Conservation (phyloP, 2,888 invertebrate genomes). For the Chrysodeixis includens region DNA sequence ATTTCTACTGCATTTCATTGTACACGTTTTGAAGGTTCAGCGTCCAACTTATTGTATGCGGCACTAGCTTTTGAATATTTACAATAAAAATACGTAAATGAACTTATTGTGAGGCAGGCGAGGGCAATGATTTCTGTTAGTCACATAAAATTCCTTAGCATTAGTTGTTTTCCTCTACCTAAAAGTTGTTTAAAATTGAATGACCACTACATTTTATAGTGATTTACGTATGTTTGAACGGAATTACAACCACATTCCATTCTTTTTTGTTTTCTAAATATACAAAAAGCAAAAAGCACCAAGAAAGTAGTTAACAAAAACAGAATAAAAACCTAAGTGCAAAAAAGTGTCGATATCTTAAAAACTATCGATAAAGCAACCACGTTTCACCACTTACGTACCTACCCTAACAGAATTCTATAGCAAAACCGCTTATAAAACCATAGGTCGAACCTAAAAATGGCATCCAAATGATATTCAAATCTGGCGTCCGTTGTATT, state of each 20-base stretch:
- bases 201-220: too few species aligned
- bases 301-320: not conserved
- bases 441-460: slow-evolving; percentile 32
- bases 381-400: slow-evolving; percentile 14
- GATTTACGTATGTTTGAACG: too few species aligned
- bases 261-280: too few species aligned
- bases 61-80: slow-evolving; percentile 34
- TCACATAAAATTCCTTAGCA: not conserved
- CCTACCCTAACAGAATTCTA: slow-evolving; percentile 4
- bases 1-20: slow-evolving; percentile 57
- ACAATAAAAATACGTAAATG: slow-evolving; percentile 38
- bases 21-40: slow-evolving; percentile 68
- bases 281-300: too few species aligned
- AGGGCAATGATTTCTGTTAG: slow-evolving; percentile 5
- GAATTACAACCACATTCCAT: too few species aligned
- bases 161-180: not conserved
- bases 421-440: slow-evolving; percentile 26
- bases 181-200: too few species aligned
- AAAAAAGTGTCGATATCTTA: not conserved
- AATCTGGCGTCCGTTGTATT: slow-evolving; percentile 68
- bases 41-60: slow-evolving; percentile 69
- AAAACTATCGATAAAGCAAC: not conserved
- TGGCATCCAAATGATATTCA: slow-evolving; percentile 56
- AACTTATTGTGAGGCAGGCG: slow-evolving; percentile 15
- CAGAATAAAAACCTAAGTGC: not conserved